Base-by-base conservation (phyloP, 1,140 invertebrate genomes). In the Apis dorsata region DNA sequence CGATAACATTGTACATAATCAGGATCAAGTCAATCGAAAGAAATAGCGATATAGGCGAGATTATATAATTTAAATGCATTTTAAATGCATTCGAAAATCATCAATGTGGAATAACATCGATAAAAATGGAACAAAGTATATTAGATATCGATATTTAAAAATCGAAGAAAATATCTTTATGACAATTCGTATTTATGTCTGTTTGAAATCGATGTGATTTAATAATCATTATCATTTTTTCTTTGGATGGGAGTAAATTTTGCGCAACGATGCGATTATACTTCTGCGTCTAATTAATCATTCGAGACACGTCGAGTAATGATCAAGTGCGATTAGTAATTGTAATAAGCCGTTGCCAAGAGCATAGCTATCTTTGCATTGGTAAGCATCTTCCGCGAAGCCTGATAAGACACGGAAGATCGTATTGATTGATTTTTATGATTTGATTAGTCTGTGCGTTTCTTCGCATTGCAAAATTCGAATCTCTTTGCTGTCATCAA, bases 331-430 rank as follows among this genome's bases (percentile, higher is more conserved):
- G 57, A 84, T 84, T 79, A 80, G 69, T 60, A 84, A 81, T 87
- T 87, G 19, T 62, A 77, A 86, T 57, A n/a, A 84, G 44, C 28
- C 15, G 49, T 65, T 34, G 51, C 21, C 59, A 63, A 75, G 21
- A 59, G 68, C 24, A 15, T 49, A 69, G 76, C 75, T 86, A 84
- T 87, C 69, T 74, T 78, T 53, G 55, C 59, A 74, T 72, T 79
- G 69, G 13, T 49, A 57, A 77, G 57, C 72, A 66, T 57, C 72
- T 66, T 87, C 63, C 74, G 59, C 19, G 49, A 78, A 59, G 81
- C 80, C 57, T 73, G 86, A 83, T 83, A 79, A 79, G 51, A 79
- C 81, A 53, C 80, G 80, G 80, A 77, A 82, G 80, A 24, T 51
- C 53, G 0, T 51, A 28, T 69, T 7, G 53, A n/a, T 62, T 8